Evolutionary conservation across 2,113 vertebrate genomes (phyloP).

Genomic region (Platichthys stellatus): DNA sequence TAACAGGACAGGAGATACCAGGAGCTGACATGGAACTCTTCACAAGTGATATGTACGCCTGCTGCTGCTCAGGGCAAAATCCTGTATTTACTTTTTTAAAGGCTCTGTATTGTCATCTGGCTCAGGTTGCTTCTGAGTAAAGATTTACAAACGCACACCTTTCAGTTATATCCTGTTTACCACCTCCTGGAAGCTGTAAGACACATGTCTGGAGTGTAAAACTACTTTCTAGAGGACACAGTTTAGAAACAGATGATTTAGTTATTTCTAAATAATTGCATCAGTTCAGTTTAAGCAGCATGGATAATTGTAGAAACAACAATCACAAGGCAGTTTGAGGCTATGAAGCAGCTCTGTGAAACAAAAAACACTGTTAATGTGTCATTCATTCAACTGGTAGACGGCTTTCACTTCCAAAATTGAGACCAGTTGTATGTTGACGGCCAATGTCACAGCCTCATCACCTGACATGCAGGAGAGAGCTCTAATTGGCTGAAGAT

Average conservation of each 20-base stretch:
- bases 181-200: not conserved
- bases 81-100: constrained; percentile 9
- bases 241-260: not conserved
- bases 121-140: not conserved
- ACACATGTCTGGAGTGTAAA: not conserved
- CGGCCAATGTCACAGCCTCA: constrained; percentile 5
- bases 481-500: constrained; percentile 1
- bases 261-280: not conserved
- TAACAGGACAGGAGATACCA: not conserved
- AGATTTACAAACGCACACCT: not conserved
- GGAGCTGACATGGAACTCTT: constrained; percentile 9
- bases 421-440: not conserved
- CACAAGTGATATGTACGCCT: constrained; percentile 10
- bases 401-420: not conserved
- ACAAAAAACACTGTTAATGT: not conserved
- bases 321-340: not conserved
- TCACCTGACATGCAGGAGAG: constrained; percentile 13
- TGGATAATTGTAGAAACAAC: not conserved
- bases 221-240: constrained; percentile 11
- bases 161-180: constrained; percentile 7
- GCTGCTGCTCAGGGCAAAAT: constrained; percentile 1
- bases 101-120: constrained; percentile 43
- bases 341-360: not conserved
- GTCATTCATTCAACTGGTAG: not conserved
- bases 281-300: not conserved